These are phyloP conservation scores for Nephrotoma flavescens DNA, from an alignment of 2,888 invertebrate species.

Conservation along the genomic window DNA sequence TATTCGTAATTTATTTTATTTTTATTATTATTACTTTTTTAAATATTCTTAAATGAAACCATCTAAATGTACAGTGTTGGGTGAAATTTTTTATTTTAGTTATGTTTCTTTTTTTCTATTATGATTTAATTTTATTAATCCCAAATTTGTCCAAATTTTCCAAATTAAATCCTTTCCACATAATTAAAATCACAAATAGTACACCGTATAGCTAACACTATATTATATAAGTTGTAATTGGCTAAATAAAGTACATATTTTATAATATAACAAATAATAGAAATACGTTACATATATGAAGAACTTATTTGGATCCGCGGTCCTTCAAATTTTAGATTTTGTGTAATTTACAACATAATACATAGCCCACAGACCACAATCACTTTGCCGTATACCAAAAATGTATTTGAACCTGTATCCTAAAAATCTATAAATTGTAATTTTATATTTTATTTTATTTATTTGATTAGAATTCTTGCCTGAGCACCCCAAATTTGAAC, in stretches of 20 bases:
- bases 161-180: not conserved
- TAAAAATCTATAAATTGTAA: not conserved
- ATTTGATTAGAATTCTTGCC: not conserved
- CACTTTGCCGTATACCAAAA: not conserved
- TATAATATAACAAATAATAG: not conserved
- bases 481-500: not conserved
- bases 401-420: not conserved
- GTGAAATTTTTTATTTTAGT: not conserved
- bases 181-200: not conserved
- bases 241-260: not conserved
- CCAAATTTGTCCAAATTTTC: not conserved
- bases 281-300: not conserved
- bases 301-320: not conserved
- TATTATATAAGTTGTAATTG: not conserved
- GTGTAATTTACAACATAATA: not conserved
- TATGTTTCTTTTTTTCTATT: not conserved
- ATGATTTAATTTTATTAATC: not conserved
- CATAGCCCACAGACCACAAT: not conserved
- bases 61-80: not conserved
- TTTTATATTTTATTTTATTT: not conserved
- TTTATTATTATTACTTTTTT: not conserved
- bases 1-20: not conserved
- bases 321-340: not conserved
- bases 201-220: not conserved
- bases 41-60: not conserved